Base-by-base conservation (phyloP, 1,140 invertebrate species). In the Drosophila sturtevanti region DNA sequence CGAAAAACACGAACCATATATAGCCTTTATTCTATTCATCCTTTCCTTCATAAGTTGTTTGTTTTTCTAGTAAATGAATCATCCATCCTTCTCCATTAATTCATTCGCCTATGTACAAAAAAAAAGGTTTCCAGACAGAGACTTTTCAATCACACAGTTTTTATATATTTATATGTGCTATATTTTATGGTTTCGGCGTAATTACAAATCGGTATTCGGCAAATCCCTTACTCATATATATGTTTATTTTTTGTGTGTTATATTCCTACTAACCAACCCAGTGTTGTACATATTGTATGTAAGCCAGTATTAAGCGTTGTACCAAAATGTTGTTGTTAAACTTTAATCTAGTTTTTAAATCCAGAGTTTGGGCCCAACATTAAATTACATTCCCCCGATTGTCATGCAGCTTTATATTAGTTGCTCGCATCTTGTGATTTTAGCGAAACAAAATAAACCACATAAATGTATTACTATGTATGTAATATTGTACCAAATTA, bases 261-360 rank as follows among this genome's bases (percentile, higher is more conserved):
- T 66, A 48, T 59, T 48, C 2, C 11, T 9, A 16, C 41, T n/a
- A n/a, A 5, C n/a, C 41, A 59, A 35, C 24, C 48, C 59, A 63
- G 60, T 61, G 54, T 54, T 70, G 52, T 68, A 27, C 64, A 65
- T 68, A 18, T 18, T 72, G 51, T 69, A 52, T 37, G 62, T 84
- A 75, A 59, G 72, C 54, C 84, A 86, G 82, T 86, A 86, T 86
- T 86, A 86, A 87, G 82, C 82, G 72, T 89, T 89, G 77, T 66
- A 89, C 82, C 81, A 86, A 87, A 84, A 68, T 59, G 74, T 77
- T 77, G 68, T 70, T 76, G 76, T 60, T 72, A 52, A 56, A 52
- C 69, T 27, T 44, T 55, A 60, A 35, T 35, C 16, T 31, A 56
- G 54, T 34, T 34, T 56, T 48, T 58, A 58, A 61, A 24, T 41